Conservation (phyloP, 2,888 invertebrate genomes). For the Temnothorax unifasciatus region DNA sequence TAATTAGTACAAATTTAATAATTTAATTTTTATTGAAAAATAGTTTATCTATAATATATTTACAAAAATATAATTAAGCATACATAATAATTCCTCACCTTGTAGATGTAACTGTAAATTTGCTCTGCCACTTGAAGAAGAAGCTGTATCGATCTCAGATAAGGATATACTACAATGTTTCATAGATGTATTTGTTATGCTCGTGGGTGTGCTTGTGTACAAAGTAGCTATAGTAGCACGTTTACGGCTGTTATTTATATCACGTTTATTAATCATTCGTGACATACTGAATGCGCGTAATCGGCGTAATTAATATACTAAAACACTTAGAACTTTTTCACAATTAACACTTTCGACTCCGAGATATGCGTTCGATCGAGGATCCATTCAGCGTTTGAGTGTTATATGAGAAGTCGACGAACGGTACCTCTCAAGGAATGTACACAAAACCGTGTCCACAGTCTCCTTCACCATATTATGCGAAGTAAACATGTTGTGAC, state of each 20-base stretch:
- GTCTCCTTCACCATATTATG: background rate
- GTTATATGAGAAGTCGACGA: background rate
- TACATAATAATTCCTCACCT: background rate
- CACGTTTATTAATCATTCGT: background rate
- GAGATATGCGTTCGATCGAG: background rate
- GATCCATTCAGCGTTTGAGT: background rate
- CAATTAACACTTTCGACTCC: background rate
- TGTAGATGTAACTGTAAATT: background rate
- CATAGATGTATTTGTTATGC: too few relatives aligned
- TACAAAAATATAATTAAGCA: background rate
- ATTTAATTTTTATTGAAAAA: background rate
- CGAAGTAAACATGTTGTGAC: background rate
- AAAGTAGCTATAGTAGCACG: background rate
- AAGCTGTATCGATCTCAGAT: conserved; percentile 1
- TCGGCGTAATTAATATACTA: background rate
- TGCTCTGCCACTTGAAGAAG: conserved; percentile 4
- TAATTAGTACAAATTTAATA: too few relatives aligned
- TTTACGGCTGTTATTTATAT: background rate
- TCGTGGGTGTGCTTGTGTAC: conserved; percentile 1
- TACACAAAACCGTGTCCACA: background rate
- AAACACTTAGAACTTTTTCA: background rate
- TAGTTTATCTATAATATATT: background rate
- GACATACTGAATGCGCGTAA: conserved; percentile 2
- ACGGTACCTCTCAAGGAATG: background rate
- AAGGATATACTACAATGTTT: background rate